Evolutionary conservation across 2,888 invertebrate genomes (phyloP).

Genomic region (Hypsopygia costalis): DNA sequence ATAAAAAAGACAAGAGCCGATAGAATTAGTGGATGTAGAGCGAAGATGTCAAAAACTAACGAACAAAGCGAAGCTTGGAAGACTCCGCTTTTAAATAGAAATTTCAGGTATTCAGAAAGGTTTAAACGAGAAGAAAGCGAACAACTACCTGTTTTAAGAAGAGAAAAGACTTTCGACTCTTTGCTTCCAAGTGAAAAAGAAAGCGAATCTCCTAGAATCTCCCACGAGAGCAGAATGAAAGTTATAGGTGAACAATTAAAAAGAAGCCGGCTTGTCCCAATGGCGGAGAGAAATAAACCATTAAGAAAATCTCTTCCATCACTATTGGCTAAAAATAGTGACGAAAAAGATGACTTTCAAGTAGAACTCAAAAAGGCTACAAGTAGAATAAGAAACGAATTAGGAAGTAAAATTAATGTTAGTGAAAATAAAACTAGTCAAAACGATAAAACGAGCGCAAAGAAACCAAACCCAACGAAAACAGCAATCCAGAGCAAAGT

Average conservation of each 20-base stretch:
- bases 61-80: slow-evolving; percentile 70
- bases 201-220: slow-evolving; percentile 52
- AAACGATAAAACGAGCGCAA: slow-evolving; percentile 49
- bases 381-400: slow-evolving; percentile 71
- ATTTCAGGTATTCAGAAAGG: slow-evolving; percentile 73
- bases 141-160: slow-evolving; percentile 57
- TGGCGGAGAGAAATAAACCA: slow-evolving; percentile 57
- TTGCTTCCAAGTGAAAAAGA: slow-evolving; percentile 54
- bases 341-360: slow-evolving; percentile 79
- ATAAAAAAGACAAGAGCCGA: slow-evolving; percentile 70
- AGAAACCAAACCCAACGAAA: slow-evolving; percentile 72
- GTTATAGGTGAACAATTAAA: slow-evolving; percentile 54
- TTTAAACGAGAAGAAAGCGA: slow-evolving; percentile 63
- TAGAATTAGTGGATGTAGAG: slow-evolving; percentile 69
- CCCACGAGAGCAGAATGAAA: slow-evolving; percentile 56
- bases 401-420: slow-evolving; percentile 69
- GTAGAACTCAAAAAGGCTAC: slow-evolving; percentile 75
- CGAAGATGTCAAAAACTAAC: slow-evolving; percentile 66
- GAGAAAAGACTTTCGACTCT: slow-evolving; percentile 76
- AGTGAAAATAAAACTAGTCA: slow-evolving; percentile 75
- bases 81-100: slow-evolving; percentile 65
- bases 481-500: slow-evolving; percentile 56
- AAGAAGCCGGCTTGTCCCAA: slow-evolving; percentile 45
- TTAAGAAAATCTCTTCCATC: slow-evolving; percentile 79
- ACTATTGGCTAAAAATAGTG: slow-evolving; percentile 70